Conservation (phyloP, 1,140 invertebrate species). For the Nasonia vitripennis region DNA sequence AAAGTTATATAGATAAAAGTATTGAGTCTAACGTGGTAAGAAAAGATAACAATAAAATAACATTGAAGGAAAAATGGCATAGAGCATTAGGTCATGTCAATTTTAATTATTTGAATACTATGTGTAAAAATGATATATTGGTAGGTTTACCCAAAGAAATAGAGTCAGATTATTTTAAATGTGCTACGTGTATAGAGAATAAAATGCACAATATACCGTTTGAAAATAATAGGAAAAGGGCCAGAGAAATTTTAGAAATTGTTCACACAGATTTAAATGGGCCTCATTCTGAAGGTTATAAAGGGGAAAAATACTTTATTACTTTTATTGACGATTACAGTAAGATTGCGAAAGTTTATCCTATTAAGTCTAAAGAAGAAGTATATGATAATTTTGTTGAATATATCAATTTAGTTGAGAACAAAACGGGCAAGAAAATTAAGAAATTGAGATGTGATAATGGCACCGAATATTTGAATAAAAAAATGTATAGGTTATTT, state of each 20-base stretch:
- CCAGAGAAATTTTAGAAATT: not conserved
- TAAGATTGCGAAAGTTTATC: not conserved
- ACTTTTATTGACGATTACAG: slow-evolving; percentile 1
- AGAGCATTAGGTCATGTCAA: not conserved
- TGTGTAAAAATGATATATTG: not conserved
- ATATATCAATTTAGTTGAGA: slow-evolving; percentile 7
- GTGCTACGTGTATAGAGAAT: slow-evolving; percentile 7
- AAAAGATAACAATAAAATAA: not conserved
- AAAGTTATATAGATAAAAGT: not conserved
- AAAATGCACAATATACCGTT: slow-evolving; percentile 31
- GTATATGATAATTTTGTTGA: not conserved
- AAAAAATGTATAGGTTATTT: slow-evolving; percentile 47
- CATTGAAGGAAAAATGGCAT: not conserved
- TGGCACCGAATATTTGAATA: slow-evolving; percentile 66
- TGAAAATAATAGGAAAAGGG: not conserved
- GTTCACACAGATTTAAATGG: slow-evolving; percentile 18
- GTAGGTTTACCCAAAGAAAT: not conserved
- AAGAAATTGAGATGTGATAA: slow-evolving; percentile 66
- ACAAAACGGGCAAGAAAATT: not conserved
- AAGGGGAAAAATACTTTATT: not conserved
- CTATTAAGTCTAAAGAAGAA: slow-evolving; percentile 4
- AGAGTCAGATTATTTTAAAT: not conserved
- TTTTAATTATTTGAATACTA: slow-evolving; percentile 10
- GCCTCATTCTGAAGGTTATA: not conserved
- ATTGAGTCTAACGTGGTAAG: not conserved